phyloP scores from a whole-genome alignment of 1,140 invertebrate species.

The Babylonia areolata region DNA sequence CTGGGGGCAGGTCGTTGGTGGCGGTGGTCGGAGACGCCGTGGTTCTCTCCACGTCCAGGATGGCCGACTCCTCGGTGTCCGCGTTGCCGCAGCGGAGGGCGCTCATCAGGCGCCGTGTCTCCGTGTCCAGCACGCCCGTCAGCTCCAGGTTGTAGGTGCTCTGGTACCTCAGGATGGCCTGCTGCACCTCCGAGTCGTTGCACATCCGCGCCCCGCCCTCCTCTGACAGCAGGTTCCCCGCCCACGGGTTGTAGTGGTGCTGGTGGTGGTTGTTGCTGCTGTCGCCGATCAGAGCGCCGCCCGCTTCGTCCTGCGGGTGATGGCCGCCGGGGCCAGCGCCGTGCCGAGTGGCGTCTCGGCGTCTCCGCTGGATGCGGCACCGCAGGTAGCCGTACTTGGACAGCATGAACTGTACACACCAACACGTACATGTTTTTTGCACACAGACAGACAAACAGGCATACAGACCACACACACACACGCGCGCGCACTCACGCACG shows the following conservation, averaged over 20 bases:
- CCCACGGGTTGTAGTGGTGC: background rate
- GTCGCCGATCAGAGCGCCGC: background rate
- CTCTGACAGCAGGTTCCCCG: slow-evolving; percentile 12
- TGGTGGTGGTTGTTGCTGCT: background rate
- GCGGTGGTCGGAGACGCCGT: background rate
- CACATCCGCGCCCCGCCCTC: slow-evolving; percentile 55
- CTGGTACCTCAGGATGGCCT: slow-evolving; percentile 72
- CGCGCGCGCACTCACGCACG: too few species aligned
- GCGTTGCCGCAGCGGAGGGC: slow-evolving; percentile 74
- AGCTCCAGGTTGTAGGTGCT: slow-evolving; percentile 70
- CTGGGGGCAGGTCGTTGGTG: background rate
- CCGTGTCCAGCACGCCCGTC: slow-evolving; percentile 71
- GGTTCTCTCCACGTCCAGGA: background rate
- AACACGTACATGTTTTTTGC: too few species aligned
- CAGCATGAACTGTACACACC: slow-evolving; percentile 52
- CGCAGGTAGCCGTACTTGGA: slow-evolving; percentile 67
- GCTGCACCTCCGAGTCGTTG: slow-evolving; percentile 55
- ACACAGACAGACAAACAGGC: slow-evolving; percentile 14
- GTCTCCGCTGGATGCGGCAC: slow-evolving; percentile 51
- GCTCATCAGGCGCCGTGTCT: slow-evolving; percentile 72
- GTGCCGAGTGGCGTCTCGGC: slow-evolving; percentile 36
- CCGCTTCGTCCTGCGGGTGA: background rate
- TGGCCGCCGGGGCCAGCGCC: slow-evolving; percentile 32
- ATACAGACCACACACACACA: too few species aligned
- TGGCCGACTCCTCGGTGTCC: slow-evolving; percentile 50